These are phyloP conservation scores for Eueremaeus valkanovi DNA, from an alignment of 2,888 invertebrate genomes.

Conservation along the genomic window DNA sequence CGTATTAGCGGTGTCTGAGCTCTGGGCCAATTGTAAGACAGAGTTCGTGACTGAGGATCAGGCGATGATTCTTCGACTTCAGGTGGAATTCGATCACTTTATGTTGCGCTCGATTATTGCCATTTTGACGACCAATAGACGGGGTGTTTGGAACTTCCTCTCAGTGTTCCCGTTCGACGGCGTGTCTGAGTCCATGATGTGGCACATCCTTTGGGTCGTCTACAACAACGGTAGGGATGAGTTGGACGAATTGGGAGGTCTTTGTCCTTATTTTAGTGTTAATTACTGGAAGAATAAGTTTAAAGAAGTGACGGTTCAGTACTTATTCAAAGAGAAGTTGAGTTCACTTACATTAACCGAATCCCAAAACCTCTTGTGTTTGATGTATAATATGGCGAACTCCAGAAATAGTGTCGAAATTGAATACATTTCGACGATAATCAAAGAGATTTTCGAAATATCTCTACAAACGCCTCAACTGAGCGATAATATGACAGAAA, in stretches of 20 bases:
- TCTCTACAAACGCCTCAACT: constrained; percentile 24
- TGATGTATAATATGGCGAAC: constrained; percentile 43
- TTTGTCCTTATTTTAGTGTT: constrained; percentile 42
- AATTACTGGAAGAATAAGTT: constrained; percentile 43
- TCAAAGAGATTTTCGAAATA: constrained; percentile 40
- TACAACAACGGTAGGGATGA: constrained; percentile 43
- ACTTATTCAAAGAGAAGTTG: constrained; percentile 41
- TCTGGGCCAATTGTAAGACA: constrained; percentile 42
- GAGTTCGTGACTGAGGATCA: constrained; percentile 39
- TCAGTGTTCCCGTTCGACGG: constrained; percentile 42
- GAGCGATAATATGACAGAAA: constrained; percentile 36
- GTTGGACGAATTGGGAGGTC: constrained; percentile 39
- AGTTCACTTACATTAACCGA: constrained; percentile 38
- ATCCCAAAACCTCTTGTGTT: constrained; percentile 36
- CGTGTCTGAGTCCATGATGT: constrained; percentile 43
- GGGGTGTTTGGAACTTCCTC: constrained; percentile 43
- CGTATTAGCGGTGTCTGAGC: constrained; percentile 39
- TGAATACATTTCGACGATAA: constrained; percentile 38
- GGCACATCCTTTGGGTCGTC: constrained; percentile 44
- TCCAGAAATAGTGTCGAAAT: constrained; percentile 39
- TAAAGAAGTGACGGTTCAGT: constrained; percentile 36
- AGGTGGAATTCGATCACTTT: constrained; percentile 45
- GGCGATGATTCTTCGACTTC: constrained; percentile 42
- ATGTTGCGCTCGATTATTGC: constrained; percentile 42
- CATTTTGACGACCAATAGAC: constrained; percentile 41